phyloP scores from a whole-genome alignment of 2,888 invertebrate genomes.

The Malacosoma neustria region DNA sequence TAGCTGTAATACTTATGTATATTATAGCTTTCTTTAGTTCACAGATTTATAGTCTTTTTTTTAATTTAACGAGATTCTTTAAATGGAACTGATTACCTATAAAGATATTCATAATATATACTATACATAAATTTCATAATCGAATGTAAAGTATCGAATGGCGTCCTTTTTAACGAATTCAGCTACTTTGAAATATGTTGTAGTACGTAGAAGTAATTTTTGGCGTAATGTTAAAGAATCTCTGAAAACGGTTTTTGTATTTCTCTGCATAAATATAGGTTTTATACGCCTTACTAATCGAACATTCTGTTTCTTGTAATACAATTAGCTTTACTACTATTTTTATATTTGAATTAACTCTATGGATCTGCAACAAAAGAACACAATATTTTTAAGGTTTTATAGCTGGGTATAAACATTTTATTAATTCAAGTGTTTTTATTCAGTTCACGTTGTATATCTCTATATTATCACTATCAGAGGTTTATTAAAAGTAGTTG shows the following conservation, averaged over 20 bases:
- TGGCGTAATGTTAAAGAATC: slow-evolving; percentile 63
- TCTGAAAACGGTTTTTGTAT: slow-evolving; percentile 51
- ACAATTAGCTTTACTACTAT: too few relatives aligned
- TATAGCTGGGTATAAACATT: too few relatives aligned
- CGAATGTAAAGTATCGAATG: slow-evolving; percentile 61
- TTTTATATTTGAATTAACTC: too few relatives aligned
- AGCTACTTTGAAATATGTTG: slow-evolving; percentile 61
- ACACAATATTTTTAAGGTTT: too few relatives aligned
- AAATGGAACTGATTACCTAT: slow-evolving; percentile 56
- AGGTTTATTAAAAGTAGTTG: too few relatives aligned
- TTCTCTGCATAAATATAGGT: slow-evolving; percentile 55
- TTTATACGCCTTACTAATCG: slow-evolving; percentile 3
- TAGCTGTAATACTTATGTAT: too few relatives aligned
- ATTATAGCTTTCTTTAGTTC: too few relatives aligned
- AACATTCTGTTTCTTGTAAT: too few relatives aligned
- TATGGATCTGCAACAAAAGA: too few relatives aligned
- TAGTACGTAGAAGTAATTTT: slow-evolving; percentile 54
- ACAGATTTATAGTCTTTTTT: slow-evolving; percentile 35
- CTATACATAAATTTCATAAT: slow-evolving; percentile 56
- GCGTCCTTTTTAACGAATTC: slow-evolving; percentile 70
- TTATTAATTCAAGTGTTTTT: too few relatives aligned
- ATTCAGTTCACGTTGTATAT: too few relatives aligned
- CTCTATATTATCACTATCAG: too few relatives aligned
- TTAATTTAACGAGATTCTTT: slow-evolving; percentile 63
- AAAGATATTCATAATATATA: slow-evolving; percentile 63